Evolutionary conservation across 2,113 vertebrate species (phyloP).

Genomic region (Tachycineta bicolor): DNA sequence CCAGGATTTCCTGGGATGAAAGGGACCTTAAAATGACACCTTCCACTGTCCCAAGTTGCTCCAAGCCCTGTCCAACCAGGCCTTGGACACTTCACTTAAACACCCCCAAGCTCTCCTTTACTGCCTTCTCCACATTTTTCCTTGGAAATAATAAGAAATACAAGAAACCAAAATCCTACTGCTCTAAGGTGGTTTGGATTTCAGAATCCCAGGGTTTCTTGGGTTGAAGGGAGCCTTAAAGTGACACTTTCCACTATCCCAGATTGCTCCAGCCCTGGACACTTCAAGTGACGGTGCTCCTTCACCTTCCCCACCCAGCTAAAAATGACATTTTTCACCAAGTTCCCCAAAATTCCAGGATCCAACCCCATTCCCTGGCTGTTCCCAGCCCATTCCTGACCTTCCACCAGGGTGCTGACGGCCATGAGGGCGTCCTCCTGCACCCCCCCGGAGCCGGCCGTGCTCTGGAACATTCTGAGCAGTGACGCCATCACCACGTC

Average conservation of each 20-base stretch:
- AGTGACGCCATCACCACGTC: constrained; percentile 98
- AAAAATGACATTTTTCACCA: rapidly evolving
- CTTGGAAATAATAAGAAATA: not conserved
- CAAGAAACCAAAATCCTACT: not conserved
- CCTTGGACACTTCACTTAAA: not conserved
- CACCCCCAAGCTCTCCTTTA: not conserved
- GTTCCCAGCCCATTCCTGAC: constrained; percentile 59
- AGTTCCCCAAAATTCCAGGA: rapidly evolving
- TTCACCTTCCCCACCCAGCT: not conserved
- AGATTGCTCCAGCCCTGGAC: not conserved
- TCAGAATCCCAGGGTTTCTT: not conserved
- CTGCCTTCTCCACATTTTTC: not conserved
- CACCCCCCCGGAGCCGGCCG: constrained; percentile 91
- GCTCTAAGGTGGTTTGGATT: not conserved
- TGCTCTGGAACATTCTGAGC: constrained; percentile 97
- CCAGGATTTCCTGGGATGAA: not conserved
- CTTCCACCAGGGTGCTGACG: constrained; percentile 96
- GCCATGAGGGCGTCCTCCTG: constrained; percentile 98
- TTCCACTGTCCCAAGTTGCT: rapidly evolving
- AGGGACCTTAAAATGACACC: not conserved
- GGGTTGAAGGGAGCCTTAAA: not conserved
- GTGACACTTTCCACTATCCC: rapidly evolving
- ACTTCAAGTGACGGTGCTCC: rapidly evolving
- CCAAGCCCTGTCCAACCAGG: not conserved
- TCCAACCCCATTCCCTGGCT: not conserved